phyloP scores from a whole-genome alignment of 2,888 invertebrate genomes.

The Tanytarsus gracilentus region DNA sequence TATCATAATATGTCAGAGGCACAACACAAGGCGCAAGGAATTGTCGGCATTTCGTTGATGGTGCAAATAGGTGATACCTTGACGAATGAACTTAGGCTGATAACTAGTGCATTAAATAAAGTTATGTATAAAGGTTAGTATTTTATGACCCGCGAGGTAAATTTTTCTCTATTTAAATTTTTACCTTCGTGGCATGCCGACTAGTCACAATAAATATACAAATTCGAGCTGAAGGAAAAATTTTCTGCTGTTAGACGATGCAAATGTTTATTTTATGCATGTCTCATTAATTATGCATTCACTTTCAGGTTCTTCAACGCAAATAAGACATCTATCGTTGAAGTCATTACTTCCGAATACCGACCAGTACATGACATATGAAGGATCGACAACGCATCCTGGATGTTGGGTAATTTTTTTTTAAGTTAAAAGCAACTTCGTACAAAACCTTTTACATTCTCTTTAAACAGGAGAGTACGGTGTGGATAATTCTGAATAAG shows the following conservation, averaged over 20 bases:
- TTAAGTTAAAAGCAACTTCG: too few relatives aligned
- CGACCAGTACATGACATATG: constrained; percentile 93
- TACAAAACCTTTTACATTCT: too few relatives aligned
- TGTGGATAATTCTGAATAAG: constrained; percentile 97
- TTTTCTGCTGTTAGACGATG: not conserved
- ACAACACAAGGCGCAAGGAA: constrained; percentile 91
- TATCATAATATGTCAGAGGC: constrained; percentile 96
- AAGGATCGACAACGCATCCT: constrained; percentile 94
- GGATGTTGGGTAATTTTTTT: too few relatives aligned
- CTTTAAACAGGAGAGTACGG: too few relatives aligned
- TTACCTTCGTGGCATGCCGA: too few relatives aligned
- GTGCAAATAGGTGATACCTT: constrained; percentile 83
- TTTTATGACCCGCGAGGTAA: not conserved
- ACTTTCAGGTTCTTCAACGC: constrained; percentile 64
- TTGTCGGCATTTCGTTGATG: constrained; percentile 91
- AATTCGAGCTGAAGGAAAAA: not conserved
- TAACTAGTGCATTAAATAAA: constrained; percentile 80
- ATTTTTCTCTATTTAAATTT: too few relatives aligned
- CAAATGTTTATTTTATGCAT: constrained; percentile 26
- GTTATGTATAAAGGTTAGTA: constrained; percentile 73
- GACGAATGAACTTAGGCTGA: constrained; percentile 74
- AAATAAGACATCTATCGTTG: constrained; percentile 76
- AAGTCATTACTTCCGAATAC: constrained; percentile 83
- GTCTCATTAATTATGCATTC: constrained; percentile 25
- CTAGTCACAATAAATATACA: too few relatives aligned